Conservation (phyloP, 2,113 vertebrate species). For the Rhipidura dahli region DNA sequence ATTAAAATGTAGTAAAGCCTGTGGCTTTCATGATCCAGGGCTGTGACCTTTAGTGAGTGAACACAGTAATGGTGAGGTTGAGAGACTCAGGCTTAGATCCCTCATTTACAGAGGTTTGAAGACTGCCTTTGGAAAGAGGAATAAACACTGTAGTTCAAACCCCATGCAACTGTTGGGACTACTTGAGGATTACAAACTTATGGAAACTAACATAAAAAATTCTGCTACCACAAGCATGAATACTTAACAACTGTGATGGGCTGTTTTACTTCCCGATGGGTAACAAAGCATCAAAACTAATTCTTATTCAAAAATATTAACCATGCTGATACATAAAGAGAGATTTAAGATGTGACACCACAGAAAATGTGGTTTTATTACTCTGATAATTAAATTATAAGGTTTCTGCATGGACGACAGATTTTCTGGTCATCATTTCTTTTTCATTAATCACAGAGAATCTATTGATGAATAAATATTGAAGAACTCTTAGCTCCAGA, state of each 20-base stretch:
- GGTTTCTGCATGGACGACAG: not conserved
- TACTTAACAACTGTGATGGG: not conserved
- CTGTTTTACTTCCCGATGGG: not conserved
- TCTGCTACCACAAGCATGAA: not conserved
- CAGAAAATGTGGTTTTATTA: not conserved
- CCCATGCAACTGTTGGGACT: not conserved
- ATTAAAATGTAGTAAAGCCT: not conserved
- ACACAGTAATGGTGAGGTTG: not conserved
- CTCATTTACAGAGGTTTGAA: not conserved
- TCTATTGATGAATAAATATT: not conserved
- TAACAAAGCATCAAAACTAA: not conserved
- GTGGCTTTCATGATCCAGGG: not conserved
- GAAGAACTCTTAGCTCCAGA: not conserved
- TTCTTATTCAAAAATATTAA: not conserved
- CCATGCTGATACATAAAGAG: not conserved
- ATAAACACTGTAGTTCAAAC: not conserved
- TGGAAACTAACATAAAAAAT: not conserved
- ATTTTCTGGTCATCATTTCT: not conserved
- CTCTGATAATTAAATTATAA: not conserved
- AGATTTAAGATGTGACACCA: not conserved
- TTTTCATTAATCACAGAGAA: not conserved
- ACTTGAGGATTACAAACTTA: not conserved
- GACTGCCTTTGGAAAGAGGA: not conserved
- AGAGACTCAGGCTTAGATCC: not conserved
- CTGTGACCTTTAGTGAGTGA: not conserved